Percentiles rank a stretch among this genome's conserved stretches.
These are phyloP conservation scores for Macroteleia sp. DNA, from an alignment of 2,888 invertebrate genomes.

Conservation along the genomic window DNA sequence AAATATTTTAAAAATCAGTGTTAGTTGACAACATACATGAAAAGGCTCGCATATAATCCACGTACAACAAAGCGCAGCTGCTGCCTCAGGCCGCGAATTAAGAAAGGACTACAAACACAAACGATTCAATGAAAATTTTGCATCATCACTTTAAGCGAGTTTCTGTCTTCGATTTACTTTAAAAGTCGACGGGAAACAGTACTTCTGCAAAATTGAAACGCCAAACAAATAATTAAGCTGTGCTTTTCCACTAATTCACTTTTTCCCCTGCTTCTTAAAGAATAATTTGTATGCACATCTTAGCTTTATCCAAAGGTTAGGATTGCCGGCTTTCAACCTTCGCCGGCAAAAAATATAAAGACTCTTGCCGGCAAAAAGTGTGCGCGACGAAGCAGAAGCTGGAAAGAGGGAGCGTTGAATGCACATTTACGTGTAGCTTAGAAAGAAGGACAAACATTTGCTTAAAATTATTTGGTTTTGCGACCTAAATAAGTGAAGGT, in stretches of 20 bases:
- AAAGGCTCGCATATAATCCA: too few relatives aligned
- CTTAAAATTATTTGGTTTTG: slow-evolving; percentile 68
- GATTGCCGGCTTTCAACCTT: slow-evolving; percentile 24
- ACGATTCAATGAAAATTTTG: too few relatives aligned
- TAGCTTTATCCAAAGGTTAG: slow-evolving; percentile 36
- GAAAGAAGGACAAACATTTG: slow-evolving; percentile 68
- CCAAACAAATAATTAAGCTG: slow-evolving; percentile 26
- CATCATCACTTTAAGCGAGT: too few relatives aligned
- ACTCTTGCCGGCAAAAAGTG: slow-evolving; percentile 17
- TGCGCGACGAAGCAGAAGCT: slow-evolving; percentile 22
- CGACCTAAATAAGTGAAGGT: slow-evolving; percentile 64
- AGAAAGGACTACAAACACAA: too few relatives aligned
- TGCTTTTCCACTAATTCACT: slow-evolving; percentile 18
- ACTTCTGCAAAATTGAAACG: slow-evolving; percentile 26
- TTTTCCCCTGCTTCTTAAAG: slow-evolving; percentile 7
- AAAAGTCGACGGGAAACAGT: neutral
- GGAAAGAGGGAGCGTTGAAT: slow-evolving; percentile 36
- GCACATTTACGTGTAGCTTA: slow-evolving; percentile 39
- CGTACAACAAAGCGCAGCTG: too few relatives aligned
- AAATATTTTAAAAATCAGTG: too few relatives aligned
- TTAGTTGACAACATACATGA: too few relatives aligned
- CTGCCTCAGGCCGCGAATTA: too few relatives aligned
- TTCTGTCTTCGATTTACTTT: neutral
- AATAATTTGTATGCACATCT: slow-evolving; percentile 47
- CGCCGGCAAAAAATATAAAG: slow-evolving; percentile 2